These are phyloP conservation scores for Popillia japonica DNA, from an alignment of 1,140 invertebrate species.

Conservation along the genomic window DNA sequence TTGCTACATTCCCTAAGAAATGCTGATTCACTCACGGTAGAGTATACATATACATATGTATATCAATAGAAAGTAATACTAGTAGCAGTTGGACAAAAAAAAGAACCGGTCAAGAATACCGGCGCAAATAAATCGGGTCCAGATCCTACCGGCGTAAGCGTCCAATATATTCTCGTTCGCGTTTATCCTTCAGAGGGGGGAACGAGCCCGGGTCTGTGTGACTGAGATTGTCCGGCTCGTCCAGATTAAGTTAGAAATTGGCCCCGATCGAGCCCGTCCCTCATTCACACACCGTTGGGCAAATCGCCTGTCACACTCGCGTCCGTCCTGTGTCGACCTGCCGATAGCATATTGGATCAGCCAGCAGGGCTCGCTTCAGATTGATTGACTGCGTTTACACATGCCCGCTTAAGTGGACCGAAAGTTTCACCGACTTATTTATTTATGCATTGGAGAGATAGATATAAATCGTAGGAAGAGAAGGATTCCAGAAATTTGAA, in stretches of 20 bases:
- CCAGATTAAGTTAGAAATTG: slow-evolving; percentile 59
- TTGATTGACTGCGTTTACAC: slow-evolving; percentile 42
- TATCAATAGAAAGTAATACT: too few species aligned
- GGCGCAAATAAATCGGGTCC: slow-evolving; percentile 48
- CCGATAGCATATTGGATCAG: slow-evolving; percentile 49
- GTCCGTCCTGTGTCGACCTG: slow-evolving; percentile 48
- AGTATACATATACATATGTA: too few species aligned
- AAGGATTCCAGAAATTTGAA: too few species aligned
- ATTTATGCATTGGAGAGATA: slow-evolving; percentile 6
- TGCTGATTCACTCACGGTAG: too few species aligned
- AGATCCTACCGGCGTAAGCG: slow-evolving; percentile 49
- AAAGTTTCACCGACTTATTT: slow-evolving; percentile 35
- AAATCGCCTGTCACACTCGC: slow-evolving; percentile 57
- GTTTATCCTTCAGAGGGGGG: slow-evolving; percentile 43
- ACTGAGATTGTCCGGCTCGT: slow-evolving; percentile 58
- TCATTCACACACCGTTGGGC: slow-evolving; percentile 59
- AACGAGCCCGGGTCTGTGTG: slow-evolving; percentile 14
- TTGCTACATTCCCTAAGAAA: too few species aligned
- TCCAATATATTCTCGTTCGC: slow-evolving; percentile 54
- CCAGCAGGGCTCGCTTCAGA: slow-evolving; percentile 25
- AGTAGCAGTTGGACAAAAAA: neutral
- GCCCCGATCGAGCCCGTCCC: slow-evolving; percentile 56
- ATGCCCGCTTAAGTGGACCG: slow-evolving; percentile 35
- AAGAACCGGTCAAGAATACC: slow-evolving; percentile 34
- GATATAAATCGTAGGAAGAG: too few species aligned